phyloP scores from a whole-genome alignment of 2,888 invertebrate species.

The Ariolimax columbianus region DNA sequence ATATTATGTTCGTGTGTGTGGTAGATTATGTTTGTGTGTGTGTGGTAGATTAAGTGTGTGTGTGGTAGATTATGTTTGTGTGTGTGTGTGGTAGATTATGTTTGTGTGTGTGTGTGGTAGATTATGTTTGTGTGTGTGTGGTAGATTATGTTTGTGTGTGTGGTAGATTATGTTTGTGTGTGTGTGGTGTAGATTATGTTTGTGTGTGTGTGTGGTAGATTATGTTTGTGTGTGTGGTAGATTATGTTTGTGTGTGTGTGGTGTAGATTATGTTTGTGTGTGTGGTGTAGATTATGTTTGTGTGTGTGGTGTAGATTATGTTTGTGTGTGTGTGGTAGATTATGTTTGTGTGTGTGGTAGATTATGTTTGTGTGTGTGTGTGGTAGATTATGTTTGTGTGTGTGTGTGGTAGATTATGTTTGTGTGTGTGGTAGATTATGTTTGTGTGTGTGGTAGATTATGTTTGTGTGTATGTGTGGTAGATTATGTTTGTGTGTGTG shows the following conservation, averaged over 20 bases:
- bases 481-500: too few species aligned
- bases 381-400: too few species aligned
- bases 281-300: too few species aligned
- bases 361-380: too few species aligned
- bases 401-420: too few species aligned
- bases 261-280: background rate
- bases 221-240: background rate
- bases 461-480: too few species aligned
- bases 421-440: too few species aligned
- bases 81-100: background rate
- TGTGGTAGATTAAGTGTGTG: too few species aligned
- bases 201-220: background rate
- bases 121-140: background rate
- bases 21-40: background rate
- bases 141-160: background rate
- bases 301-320: too few species aligned
- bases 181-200: background rate
- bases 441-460: too few species aligned
- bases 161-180: background rate
- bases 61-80: background rate
- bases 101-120: background rate
- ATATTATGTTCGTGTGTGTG: background rate
- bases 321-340: too few species aligned
- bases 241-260: background rate
- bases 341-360: too few species aligned